Conservation (phyloP, 2,888 invertebrate species). For the Drosophila merina region DNA sequence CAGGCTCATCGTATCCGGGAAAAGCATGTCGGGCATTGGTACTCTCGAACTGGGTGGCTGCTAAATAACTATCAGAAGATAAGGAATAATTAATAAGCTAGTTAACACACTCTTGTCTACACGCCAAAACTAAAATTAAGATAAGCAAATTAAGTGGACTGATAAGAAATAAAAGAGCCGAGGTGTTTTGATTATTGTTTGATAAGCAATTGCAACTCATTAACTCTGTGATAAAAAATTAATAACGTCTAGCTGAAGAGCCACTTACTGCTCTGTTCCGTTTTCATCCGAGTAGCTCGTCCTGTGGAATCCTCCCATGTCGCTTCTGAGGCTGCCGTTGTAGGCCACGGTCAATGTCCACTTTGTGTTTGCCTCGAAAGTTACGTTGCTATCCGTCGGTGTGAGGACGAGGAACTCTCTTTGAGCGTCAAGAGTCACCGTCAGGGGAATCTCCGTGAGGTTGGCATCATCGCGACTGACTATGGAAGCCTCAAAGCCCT, state of each 20-base stretch:
- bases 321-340: conserved; percentile 85
- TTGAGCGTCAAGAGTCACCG: conserved; percentile 14
- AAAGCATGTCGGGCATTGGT: conserved; percentile 88
- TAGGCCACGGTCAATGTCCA: conserved; percentile 86
- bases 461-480: conserved; percentile 29
- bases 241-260: background rate
- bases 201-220: background rate
- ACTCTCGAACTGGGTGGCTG: conserved; percentile 89
- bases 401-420: conserved; percentile 74
- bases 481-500: conserved; percentile 54
- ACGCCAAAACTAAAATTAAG: background rate
- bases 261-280: background rate
- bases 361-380: conserved; percentile 71
- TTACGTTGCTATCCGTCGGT: conserved; percentile 6
- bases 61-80: conserved; percentile 81
- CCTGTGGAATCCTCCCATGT: conserved; percentile 87
- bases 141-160: background rate
- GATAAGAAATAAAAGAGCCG: conserved; percentile 3
- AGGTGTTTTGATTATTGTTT: background rate
- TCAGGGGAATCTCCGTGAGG: conserved; percentile 18
- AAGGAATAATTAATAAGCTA: background rate
- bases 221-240: background rate
- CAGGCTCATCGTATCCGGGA: conserved; percentile 89
- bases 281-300: conserved; percentile 85
- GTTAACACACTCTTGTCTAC: background rate